These are phyloP conservation scores for Catamblyrhynchus diadema DNA, from an alignment of 2,797 vertebrate species.

Conservation along the genomic window DNA sequence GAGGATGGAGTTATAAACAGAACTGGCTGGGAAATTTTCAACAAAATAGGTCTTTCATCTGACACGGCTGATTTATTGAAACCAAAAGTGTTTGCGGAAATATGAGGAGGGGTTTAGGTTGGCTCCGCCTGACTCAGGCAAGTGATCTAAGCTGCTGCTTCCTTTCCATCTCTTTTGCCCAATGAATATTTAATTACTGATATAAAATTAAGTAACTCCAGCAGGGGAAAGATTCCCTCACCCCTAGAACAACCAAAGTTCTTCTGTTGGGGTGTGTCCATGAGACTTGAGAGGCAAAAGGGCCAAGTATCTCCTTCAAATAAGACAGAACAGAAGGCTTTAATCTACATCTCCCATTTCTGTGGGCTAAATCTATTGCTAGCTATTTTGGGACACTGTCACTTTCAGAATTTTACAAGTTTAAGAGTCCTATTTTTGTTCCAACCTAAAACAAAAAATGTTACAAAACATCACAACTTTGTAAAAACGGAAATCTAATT, in stretches of 20 bases:
- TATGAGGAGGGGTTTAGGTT: slow-evolving; percentile 26
- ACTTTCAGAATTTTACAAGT: slow-evolving; percentile 21
- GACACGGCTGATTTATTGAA: slow-evolving; percentile 19
- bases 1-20: slow-evolving; percentile 42
- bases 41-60: slow-evolving; percentile 50
- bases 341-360: neutral
- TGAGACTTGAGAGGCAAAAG: neutral
- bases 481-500: slow-evolving; percentile 12
- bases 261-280: neutral
- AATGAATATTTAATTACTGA: slow-evolving; percentile 13
- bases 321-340: neutral
- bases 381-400: neutral
- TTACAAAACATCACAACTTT: slow-evolving; percentile 39
- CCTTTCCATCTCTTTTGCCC: neutral
- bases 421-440: slow-evolving; percentile 29
- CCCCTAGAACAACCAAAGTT: neutral
- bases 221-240: neutral
- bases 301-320: neutral
- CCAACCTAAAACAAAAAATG: neutral
- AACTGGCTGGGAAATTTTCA: slow-evolving; percentile 32
- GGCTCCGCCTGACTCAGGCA: neutral
- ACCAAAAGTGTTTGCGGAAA: slow-evolving; percentile 12
- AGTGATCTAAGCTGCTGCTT: neutral
- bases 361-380: neutral
- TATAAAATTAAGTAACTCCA: neutral